Conservation (phyloP, 1,140 invertebrate species). For the Choristoneura fumiferana region DNA sequence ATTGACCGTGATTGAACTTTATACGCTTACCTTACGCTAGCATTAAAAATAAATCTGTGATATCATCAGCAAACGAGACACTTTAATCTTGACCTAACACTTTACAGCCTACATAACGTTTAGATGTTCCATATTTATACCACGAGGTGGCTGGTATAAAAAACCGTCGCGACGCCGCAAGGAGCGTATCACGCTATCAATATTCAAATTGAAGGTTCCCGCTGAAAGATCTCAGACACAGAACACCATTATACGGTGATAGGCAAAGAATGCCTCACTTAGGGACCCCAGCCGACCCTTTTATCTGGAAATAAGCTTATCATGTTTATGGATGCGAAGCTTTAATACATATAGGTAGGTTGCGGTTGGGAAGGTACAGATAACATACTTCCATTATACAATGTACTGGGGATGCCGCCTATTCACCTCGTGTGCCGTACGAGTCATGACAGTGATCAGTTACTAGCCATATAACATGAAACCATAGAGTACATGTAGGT, state of each 20-base stretch:
- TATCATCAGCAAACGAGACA: too few relatives aligned
- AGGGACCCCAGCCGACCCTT: conserved; percentile 59
- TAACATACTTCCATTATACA: conserved; percentile 44
- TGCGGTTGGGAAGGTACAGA: conserved; percentile 41
- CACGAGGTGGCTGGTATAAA: conserved; percentile 38
- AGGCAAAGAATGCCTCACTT: conserved; percentile 67
- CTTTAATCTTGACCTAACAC: too few relatives aligned
- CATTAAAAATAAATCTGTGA: too few relatives aligned
- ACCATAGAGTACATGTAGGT: too few relatives aligned
- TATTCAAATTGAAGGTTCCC: conserved; percentile 68
- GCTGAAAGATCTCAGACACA: conserved; percentile 61
- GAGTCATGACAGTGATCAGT: neutral
- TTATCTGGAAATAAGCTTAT: conserved; percentile 71
- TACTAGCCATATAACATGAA: neutral
- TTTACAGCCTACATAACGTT: conserved; percentile 18
- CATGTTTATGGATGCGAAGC: conserved; percentile 59
- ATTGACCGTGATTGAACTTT: too few relatives aligned
- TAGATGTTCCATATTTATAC: conserved; percentile 28
- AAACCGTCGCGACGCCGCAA: conserved; percentile 36
- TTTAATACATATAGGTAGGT: conserved; percentile 38
- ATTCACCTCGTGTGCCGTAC: too few relatives aligned
- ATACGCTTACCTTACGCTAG: too few relatives aligned
- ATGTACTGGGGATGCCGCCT: neutral
- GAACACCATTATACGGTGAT: conserved; percentile 65
- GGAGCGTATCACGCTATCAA: conserved; percentile 51